A percentile compares a stretch with the other conserved stretches of the same genome.
phyloP scores from a whole-genome alignment of 64 coral and sea anemone genomes.

The Montipora sp. region DNA sequence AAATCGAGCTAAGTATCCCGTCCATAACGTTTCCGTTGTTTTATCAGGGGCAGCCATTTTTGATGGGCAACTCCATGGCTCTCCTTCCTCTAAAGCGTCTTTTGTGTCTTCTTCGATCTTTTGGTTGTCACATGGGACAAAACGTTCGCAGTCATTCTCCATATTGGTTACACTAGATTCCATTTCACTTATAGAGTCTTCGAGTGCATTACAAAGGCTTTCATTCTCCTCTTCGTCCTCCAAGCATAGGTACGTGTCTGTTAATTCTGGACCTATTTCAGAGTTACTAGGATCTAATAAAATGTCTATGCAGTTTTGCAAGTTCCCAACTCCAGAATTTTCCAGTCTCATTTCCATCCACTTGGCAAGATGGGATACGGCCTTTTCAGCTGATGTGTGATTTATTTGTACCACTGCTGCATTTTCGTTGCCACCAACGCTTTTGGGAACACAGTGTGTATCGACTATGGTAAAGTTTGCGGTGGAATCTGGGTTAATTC shows the following conservation, averaged over 20 bases:
- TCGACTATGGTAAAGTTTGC: conserved; percentile 10
- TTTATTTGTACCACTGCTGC: conserved; percentile 12
- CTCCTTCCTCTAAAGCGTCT: not conserved
- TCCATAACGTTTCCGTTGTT: not conserved
- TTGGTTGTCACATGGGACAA: not conserved
- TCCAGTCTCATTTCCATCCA: not conserved
- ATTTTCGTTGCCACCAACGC: not conserved
- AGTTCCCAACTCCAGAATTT: not conserved
- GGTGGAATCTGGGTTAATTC: not conserved
- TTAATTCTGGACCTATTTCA: not conserved
- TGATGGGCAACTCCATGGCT: too few species aligned
- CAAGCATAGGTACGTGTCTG: not conserved
- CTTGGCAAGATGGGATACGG: not conserved
- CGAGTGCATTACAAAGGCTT: not conserved
- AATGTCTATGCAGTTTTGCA: not conserved
- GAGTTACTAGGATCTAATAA: not conserved
- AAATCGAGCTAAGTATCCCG: not conserved
- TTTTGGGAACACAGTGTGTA: not conserved
- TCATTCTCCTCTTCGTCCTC: not conserved
- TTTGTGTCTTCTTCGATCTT: conserved; percentile 6
- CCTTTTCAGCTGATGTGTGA: not conserved
- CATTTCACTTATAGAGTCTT: not conserved
- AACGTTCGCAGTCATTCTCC: too few species aligned
- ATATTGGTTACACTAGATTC: too few species aligned
- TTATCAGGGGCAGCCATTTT: too few species aligned